Evolutionary conservation across 2,797 vertebrate genomes (phyloP).

Genomic region (Dallia pectoralis): DNA sequence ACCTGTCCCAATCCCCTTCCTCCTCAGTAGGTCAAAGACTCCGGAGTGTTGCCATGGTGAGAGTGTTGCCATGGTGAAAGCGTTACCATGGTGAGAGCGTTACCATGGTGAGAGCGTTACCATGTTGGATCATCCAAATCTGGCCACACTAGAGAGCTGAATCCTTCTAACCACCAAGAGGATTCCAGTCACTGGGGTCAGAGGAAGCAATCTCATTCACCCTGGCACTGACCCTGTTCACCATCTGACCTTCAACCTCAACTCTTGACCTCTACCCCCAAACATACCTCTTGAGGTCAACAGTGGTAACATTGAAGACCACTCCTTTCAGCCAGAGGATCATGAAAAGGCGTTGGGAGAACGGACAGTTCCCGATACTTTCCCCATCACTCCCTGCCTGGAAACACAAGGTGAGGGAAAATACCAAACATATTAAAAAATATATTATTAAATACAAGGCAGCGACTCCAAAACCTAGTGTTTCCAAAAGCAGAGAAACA

Average conservation of each 20-base stretch:
- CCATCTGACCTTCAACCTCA: too few relatives aligned
- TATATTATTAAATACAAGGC: too few relatives aligned
- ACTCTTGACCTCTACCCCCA: neutral
- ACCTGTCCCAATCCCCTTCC: neutral
- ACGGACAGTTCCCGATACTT: constrained; percentile 98
- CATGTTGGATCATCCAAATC: neutral
- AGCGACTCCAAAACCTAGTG: too few relatives aligned
- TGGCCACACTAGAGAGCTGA: too few relatives aligned
- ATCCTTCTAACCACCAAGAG: too few relatives aligned
- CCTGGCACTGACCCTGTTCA: too few relatives aligned
- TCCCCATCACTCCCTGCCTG: constrained; percentile 96
- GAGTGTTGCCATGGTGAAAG: neutral
- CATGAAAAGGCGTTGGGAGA: constrained; percentile 98
- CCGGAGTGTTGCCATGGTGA: neutral
- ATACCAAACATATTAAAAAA: too few relatives aligned
- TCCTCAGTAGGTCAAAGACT: neutral
- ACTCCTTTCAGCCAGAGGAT: constrained; percentile 99
- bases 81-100: neutral
- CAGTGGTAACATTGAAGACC: constrained; percentile 98
- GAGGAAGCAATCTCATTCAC: neutral
- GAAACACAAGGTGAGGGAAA: constrained; percentile 4
- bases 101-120: neutral
- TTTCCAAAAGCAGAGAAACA: too few relatives aligned
- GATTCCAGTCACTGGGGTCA: too few relatives aligned
- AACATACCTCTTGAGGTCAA: constrained; percentile 92